A percentile compares a stretch with the other conserved stretches of the same genome.
Evolutionary conservation across 1,140 invertebrate genomes (phyloP).

Genomic region (Leptopilina boulardi): DNA sequence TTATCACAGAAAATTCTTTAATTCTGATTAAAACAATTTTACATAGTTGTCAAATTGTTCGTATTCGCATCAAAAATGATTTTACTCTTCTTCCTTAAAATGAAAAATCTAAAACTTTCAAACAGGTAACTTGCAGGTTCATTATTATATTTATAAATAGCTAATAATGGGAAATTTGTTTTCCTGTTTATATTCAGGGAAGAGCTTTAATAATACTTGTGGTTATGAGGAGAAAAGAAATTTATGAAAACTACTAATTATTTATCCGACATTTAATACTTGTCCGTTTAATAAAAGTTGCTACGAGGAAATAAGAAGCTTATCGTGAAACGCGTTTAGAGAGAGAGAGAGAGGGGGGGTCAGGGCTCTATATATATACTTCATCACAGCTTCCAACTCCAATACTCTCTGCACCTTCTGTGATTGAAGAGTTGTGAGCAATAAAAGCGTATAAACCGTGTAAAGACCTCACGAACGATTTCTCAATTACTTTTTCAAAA

Average conservation of each 20-base stretch:
- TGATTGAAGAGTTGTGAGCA: slow-evolving; percentile 29
- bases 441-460: slow-evolving; percentile 25
- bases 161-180: not conserved
- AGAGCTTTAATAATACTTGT: not conserved
- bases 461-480: slow-evolving; percentile 28
- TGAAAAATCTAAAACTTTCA: not conserved
- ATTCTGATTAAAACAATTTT: too few species aligned
- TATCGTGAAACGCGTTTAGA: not conserved
- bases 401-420: not conserved
- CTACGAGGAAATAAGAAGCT: not conserved
- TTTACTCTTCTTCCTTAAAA: too few species aligned
- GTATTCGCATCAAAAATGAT: too few species aligned
- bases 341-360: not conserved
- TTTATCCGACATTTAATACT: not conserved
- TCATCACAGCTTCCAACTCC: slow-evolving; percentile 10
- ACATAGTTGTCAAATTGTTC: too few species aligned
- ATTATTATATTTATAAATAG: not conserved
- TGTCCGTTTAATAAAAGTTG: slow-evolving; percentile 16
- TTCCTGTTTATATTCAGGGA: not conserved
- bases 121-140: not conserved
- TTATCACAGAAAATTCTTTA: too few species aligned
- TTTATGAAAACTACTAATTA: not conserved
- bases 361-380: not conserved
- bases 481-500: slow-evolving; percentile 20
- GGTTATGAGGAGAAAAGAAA: not conserved